Base-by-base conservation (phyloP, 2,888 invertebrate species). In the Melinopterus prodromus region DNA sequence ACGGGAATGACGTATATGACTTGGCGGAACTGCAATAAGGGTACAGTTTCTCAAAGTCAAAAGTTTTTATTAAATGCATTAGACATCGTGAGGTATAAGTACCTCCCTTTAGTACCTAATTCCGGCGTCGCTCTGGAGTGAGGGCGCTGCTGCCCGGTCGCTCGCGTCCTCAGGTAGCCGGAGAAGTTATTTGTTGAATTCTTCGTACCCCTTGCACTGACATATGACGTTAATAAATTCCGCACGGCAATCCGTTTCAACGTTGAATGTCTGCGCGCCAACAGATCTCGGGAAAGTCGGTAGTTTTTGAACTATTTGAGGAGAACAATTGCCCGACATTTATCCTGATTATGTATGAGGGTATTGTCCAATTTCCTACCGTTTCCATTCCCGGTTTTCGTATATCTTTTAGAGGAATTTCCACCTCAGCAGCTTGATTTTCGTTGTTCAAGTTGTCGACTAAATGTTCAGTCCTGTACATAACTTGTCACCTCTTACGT, bases 11-110 rank as follows among this genome's bases (percentile, higher is more conserved):
- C 53, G 53, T 53, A 53, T 53, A 53, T 12, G 53, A 53, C 53
- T 53, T 53, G 53, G 53, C 53, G 53, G 53, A 53, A 53, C 53
- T 53, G 53, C 53, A 53, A 53, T 53, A 53, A 53, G 53, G 53
- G 53, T 53, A 53, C 53, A 12, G 53, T 53, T 53, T 53, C 53
- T 53, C 53, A 53, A 53, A 53, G 53, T 53, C 53, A 53, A 53
- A 53, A 53, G 53, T 53, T 53, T 53, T 53, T 53, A 53, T 53
- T 53, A 53, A 53, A 53, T 53, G 53, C 53, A 53, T 53, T 53
- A 53, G 53, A 53, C 53, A 53, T 53, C 53, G 3, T 9, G 53
- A 53, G 53, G 53, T 53, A 53, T 53, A 53, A 53, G 53, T 53
- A 53, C 53, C 53, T 53, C 53, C 53, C 53, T 53, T 53, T 53